Evolutionary conservation across 2,888 invertebrate genomes (phyloP), one percentile per base, ranked within the genome.

Genomic region (Rhagonycha lutea): DNA sequence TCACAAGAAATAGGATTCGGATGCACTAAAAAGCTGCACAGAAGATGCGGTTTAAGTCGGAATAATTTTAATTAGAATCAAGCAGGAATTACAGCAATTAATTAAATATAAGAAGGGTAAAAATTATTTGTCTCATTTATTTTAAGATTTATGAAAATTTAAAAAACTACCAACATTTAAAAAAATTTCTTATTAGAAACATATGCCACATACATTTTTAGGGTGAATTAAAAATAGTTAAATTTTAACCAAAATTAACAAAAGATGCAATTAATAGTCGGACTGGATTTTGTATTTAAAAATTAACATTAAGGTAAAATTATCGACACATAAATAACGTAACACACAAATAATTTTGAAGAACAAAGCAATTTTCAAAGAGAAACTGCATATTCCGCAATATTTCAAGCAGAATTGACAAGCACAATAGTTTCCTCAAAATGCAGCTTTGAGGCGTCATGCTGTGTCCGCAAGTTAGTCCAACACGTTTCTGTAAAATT

Each of bases 351-450:
- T 79, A 80, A 81, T 79, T 80, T 75, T 72, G 61, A 77, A 74
- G 75, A 80, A 78, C 76, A 77, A 77, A 77, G 74, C 72, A 72
- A 65, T 72, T 72, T 78, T 75, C 75, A 79, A 81, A 80, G 78
- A 81, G 83, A 82, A 84, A 85, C 81, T 84, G 84, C 83, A 84
- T 83, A 84, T 86, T 86, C 84, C 82, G 85, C 86, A 86, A 87
- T 87, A 86, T 85, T 85, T 86, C 84, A 86, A 84, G 83, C 74
- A 78, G 80, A 83, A 85, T 85, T 86, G 86, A 86, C 86, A 86
- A 82, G 82, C 82, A 86, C 85, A 86, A 86, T 86, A 84, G 85
- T 84, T 85, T 85, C 83, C 84, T 83, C 82, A 84, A 85, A 84
- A 85, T 86, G 86, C 86, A 87, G 86, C 86, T 85, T 85, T 84